Conservation (phyloP, 2,888 invertebrate species). For the Brenthis daphne region DNA sequence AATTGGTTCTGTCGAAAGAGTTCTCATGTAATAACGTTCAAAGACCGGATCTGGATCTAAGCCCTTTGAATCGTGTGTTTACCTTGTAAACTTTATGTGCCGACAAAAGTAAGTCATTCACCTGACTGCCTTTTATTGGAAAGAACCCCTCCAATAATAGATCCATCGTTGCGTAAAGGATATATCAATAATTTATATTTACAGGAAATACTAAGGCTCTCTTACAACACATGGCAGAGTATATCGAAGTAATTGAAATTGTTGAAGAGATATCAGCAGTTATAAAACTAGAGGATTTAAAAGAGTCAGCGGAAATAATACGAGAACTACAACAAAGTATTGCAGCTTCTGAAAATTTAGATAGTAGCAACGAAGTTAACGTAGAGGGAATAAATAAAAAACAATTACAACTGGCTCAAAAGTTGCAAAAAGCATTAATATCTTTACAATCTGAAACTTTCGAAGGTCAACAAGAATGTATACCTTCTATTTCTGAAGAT, state of each 20-base stretch:
- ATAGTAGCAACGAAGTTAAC: slow-evolving; percentile 31
- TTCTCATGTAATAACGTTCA: too few relatives aligned
- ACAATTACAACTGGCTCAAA: slow-evolving; percentile 51
- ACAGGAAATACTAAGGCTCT: slow-evolving; percentile 54
- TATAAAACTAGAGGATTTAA: slow-evolving; percentile 55
- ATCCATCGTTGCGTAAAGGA: too few relatives aligned
- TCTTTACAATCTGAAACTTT: slow-evolving; percentile 55
- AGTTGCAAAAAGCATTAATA: slow-evolving; percentile 56
- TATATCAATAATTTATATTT: background rate
- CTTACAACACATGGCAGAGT: slow-evolving; percentile 60
- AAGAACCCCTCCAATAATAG: too few relatives aligned
- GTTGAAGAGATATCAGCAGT: slow-evolving; percentile 63
- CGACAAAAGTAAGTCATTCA: too few relatives aligned
- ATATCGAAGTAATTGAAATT: slow-evolving; percentile 63
- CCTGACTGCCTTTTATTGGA: too few relatives aligned
- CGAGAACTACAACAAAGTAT: slow-evolving; percentile 58
- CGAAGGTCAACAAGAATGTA: slow-evolving; percentile 53
- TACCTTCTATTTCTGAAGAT: slow-evolving; percentile 47
- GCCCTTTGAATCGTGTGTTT: too few relatives aligned
- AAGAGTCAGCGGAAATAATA: slow-evolving; percentile 57
- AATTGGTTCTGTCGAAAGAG: too few relatives aligned
- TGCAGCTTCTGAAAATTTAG: slow-evolving; percentile 28
- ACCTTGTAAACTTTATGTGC: too few relatives aligned
- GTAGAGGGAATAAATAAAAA: slow-evolving; percentile 36
- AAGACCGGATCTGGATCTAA: too few relatives aligned